These are phyloP conservation scores for Agapornis canus DNA, from an alignment of 2,797 vertebrate species.

Conservation along the genomic window DNA sequence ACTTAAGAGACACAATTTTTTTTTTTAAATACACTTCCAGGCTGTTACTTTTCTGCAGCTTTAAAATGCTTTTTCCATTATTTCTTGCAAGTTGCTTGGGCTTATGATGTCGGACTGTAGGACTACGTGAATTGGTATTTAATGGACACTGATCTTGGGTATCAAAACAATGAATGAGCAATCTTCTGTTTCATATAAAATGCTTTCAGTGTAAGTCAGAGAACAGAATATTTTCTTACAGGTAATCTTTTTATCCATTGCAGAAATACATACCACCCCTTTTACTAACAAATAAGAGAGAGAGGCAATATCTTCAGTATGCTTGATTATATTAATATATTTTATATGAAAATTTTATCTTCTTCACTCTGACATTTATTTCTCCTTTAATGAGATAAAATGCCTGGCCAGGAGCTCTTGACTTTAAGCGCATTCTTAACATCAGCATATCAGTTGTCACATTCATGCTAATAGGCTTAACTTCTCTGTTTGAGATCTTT, in stretches of 20 bases:
- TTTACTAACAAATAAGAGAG: neutral
- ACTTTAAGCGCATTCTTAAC: slow-evolving; percentile 31
- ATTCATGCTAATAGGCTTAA: slow-evolving; percentile 22
- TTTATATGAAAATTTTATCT: slow-evolving; percentile 26
- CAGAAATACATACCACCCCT: neutral
- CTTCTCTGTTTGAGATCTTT: neutral
- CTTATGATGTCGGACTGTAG: neutral
- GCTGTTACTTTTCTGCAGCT: neutral
- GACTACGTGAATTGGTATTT: neutral
- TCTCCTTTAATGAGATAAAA: slow-evolving; percentile 37
- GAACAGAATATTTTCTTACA: neutral
- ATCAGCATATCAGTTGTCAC: slow-evolving; percentile 38
- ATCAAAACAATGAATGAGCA: neutral
- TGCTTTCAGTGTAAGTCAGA: neutral
- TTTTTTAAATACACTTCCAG: neutral
- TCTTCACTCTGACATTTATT: slow-evolving; percentile 43
- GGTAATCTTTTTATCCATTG: slow-evolving; percentile 10
- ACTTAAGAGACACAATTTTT: neutral
- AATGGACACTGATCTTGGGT: neutral
- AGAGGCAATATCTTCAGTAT: neutral
- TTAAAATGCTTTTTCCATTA: neutral
- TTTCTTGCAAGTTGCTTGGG: neutral
- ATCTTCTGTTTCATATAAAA: neutral
- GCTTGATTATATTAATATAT: slow-evolving; percentile 31
- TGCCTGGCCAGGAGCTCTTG: slow-evolving; percentile 13